Evolutionary conservation across 2,888 invertebrate species (phyloP).

Genomic region (Bugula neritina): DNA sequence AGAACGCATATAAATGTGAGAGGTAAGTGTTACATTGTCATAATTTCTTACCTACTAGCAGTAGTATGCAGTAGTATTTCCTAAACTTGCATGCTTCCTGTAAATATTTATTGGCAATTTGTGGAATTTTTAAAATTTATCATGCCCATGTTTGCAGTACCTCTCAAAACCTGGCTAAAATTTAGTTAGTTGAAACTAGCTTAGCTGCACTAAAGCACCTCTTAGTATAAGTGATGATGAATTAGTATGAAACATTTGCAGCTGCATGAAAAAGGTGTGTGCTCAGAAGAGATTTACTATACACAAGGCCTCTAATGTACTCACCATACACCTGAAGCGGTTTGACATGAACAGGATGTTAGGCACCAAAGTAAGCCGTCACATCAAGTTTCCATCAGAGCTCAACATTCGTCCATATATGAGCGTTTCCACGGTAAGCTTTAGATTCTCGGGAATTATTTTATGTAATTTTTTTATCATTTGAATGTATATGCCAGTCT

Average conservation of each 20-base stretch:
- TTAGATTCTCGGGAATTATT: background rate
- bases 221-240: no score
- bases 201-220: no score
- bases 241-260: no score
- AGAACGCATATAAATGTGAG: slow-evolving; percentile 81
- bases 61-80: no score
- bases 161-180: no score
- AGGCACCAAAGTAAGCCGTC: slow-evolving; percentile 76
- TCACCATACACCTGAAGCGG: slow-evolving; percentile 88
- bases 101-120: no score
- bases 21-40: slow-evolving; percentile 39
- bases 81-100: no score
- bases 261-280: slow-evolving; percentile 82
- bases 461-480: background rate
- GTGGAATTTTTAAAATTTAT: no score
- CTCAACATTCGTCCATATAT: slow-evolving; percentile 70
- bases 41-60: no score
- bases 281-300: slow-evolving; percentile 89
- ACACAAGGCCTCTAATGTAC: slow-evolving; percentile 82
- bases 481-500: background rate
- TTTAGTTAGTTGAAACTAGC: no score
- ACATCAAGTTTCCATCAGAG: slow-evolving; percentile 68
- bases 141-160: no score
- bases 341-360: slow-evolving; percentile 67
- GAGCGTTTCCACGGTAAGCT: slow-evolving; percentile 45